phyloP scores from a whole-genome alignment of 2,113 vertebrate genomes.

The Colistium nudipinnis region DNA sequence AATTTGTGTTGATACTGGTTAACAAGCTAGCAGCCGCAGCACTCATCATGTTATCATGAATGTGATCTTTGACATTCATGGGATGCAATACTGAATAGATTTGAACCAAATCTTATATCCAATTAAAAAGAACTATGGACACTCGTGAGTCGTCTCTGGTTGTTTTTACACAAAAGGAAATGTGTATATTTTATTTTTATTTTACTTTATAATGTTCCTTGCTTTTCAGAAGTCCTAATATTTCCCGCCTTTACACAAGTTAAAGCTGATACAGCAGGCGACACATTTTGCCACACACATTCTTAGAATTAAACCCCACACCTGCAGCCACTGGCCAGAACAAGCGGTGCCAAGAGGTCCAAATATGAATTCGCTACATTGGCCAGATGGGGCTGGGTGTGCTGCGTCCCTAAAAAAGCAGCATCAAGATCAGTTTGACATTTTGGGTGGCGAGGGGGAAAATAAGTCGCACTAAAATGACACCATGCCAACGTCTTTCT shows the following conservation, averaged over 20 bases:
- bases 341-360: conserved; percentile 49
- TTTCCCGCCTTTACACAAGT: conserved; percentile 55
- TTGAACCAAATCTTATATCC: conserved; percentile 57
- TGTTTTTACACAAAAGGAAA: conserved; percentile 22
- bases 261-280: conserved; percentile 48
- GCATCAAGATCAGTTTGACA: conserved; percentile 23
- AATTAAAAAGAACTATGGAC: no score
- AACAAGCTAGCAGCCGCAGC: no score
- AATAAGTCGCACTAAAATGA: conserved; percentile 2
- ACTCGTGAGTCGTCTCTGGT: neutral
- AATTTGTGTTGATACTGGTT: no score
- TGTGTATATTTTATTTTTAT: conserved; percentile 8
- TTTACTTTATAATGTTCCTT: conserved; percentile 71
- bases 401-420: conserved; percentile 22
- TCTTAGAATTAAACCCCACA: conserved; percentile 30
- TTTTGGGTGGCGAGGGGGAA: conserved; percentile 2
- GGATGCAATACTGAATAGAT: conserved; percentile 42
- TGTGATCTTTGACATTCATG: conserved; percentile 19
- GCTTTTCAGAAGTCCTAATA: conserved; percentile 56
- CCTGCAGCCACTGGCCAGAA: conserved; percentile 47
- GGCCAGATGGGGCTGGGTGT: neutral
- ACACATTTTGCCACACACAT: conserved; percentile 25
- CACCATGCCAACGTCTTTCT: conserved; percentile 22
- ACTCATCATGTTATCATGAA: conserved; percentile 23
- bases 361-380: conserved; percentile 14